A percentile compares a stretch with the other conserved stretches of the same genome.
These are phyloP conservation scores for Drosophila kepulauana DNA, from an alignment of 1,140 invertebrate species.

Conservation along the genomic window DNA sequence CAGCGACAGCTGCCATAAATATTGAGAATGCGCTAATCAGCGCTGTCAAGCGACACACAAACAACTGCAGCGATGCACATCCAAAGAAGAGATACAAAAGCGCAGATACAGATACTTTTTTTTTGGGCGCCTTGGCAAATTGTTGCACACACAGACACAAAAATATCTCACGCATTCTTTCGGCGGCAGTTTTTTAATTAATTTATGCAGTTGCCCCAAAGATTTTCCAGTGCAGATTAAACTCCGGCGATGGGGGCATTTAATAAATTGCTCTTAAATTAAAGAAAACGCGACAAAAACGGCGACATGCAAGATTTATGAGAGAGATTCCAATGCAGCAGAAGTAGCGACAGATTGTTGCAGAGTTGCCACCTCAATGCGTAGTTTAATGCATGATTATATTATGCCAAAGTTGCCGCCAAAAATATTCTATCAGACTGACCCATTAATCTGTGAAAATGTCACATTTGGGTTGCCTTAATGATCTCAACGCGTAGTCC, in stretches of 20 bases:
- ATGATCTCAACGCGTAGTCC: slow-evolving; percentile 54
- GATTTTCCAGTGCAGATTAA: slow-evolving; percentile 72
- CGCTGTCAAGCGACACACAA: slow-evolving; percentile 48
- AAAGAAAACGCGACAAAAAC: slow-evolving; percentile 49
- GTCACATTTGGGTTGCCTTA: slow-evolving; percentile 60
- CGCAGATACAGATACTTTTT: slow-evolving; percentile 22
- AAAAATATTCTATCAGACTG: slow-evolving; percentile 43
- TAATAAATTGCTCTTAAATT: slow-evolving; percentile 80
- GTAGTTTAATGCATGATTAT: slow-evolving; percentile 36
- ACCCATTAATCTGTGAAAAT: slow-evolving; percentile 73
- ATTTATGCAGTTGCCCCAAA: slow-evolving; percentile 71
- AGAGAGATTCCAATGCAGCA: background rate
- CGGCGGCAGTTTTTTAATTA: slow-evolving; percentile 56
- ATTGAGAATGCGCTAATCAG: slow-evolving; percentile 62
- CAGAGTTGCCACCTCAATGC: slow-evolving; percentile 42
- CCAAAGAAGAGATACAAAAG: slow-evolving; percentile 29
- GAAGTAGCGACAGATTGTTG: background rate
- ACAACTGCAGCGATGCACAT: slow-evolving; percentile 9
- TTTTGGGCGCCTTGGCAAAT: slow-evolving; percentile 43
- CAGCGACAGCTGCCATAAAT: slow-evolving; percentile 65
- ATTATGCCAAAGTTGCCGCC: slow-evolving; percentile 43
- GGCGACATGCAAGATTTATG: slow-evolving; percentile 35
- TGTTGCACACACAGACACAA: slow-evolving; percentile 16
- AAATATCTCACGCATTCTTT: slow-evolving; percentile 68
- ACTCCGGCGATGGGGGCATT: slow-evolving; percentile 54